Base-by-base conservation (phyloP, 2,113 vertebrate species). In the Tenrec ecaudatus region DNA sequence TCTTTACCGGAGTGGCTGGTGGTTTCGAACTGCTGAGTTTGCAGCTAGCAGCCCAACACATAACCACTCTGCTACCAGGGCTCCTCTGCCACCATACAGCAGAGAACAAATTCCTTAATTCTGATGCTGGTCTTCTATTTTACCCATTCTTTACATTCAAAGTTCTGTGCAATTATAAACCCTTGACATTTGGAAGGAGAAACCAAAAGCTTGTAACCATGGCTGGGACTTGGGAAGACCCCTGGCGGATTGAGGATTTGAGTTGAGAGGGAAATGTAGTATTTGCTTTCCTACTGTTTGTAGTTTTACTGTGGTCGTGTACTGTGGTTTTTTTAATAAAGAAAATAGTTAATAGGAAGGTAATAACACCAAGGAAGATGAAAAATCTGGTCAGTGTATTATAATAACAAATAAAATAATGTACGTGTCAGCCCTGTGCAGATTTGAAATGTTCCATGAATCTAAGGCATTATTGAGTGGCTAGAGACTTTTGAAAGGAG, bases 381-480 rank as follows among this genome's bases (percentile, higher is more conserved):
- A 2, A 6, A 14, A 43, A 29, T 6, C 64, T 60, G 25, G 38
- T 57, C 17, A 29, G 1, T 4, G 38, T 0, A 0, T 6, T 15
- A 6, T 20, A 2, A 4, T 22, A 16, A 22, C 79, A 27, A 66
- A 38, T 8, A 20, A 47, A 75, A 36, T 14, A 2, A 11, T 0
- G 1, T 29, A 57, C 43, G 16, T 0, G 3, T 57, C 20, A 77
- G 29, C 19, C 5, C 40, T 1, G 0, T 11, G 27, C 0, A 4
- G 10, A 36, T 4, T 3, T 23, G 14, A 69, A 3, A 25, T n/a
- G 14, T 31, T 0, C 6, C 17, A 23, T 17, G 1, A 3, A 6
- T 12, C 8, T 12, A 9, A 6, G 31, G 11, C 17, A n/a, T 9
- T 15, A n/a, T 15, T 4, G 11, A 0, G 2, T 0, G 1, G 17